Percentiles rank a stretch among this genome's conserved stretches.
phyloP scores from a whole-genome alignment of 2,797 vertebrate genomes.

The Glossophaga mutica region DNA sequence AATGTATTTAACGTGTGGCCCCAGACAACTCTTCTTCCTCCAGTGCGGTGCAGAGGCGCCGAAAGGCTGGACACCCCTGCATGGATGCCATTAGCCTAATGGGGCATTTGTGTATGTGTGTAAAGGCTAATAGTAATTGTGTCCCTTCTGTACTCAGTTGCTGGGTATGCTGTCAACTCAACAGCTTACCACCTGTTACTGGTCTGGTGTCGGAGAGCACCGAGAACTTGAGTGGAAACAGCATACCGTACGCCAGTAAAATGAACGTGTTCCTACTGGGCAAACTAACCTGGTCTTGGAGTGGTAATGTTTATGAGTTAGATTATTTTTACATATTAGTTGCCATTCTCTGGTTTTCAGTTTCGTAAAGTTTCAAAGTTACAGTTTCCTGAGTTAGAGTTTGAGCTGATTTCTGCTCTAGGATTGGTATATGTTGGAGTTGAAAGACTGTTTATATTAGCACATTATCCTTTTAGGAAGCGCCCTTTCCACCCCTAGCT shows the following conservation, averaged over 20 bases:
- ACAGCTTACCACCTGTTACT: background rate
- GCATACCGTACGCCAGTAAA: background rate
- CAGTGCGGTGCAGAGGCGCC: too few relatives aligned
- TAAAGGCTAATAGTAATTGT: background rate
- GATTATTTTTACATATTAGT: background rate
- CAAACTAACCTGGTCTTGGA: background rate
- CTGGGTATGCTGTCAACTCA: background rate
- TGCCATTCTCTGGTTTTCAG: background rate
- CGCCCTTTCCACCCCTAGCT: background rate
- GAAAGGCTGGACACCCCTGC: background rate
- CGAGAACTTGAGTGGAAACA: background rate
- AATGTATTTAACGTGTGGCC: too few relatives aligned
- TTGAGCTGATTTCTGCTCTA: background rate
- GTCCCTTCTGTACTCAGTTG: background rate
- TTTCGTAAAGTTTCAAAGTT: background rate
- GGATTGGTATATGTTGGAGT: background rate
- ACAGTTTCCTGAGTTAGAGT: background rate
- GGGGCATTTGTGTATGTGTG: background rate
- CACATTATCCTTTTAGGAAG: background rate
- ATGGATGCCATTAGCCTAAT: background rate
- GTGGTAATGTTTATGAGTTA: background rate
- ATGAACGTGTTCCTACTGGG: background rate
- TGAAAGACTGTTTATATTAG: background rate
- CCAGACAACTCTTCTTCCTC: too few relatives aligned
- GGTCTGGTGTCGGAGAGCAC: background rate